Evolutionary conservation across 2,797 vertebrate genomes (phyloP).

Genomic region (Mastacembelus armatus): DNA sequence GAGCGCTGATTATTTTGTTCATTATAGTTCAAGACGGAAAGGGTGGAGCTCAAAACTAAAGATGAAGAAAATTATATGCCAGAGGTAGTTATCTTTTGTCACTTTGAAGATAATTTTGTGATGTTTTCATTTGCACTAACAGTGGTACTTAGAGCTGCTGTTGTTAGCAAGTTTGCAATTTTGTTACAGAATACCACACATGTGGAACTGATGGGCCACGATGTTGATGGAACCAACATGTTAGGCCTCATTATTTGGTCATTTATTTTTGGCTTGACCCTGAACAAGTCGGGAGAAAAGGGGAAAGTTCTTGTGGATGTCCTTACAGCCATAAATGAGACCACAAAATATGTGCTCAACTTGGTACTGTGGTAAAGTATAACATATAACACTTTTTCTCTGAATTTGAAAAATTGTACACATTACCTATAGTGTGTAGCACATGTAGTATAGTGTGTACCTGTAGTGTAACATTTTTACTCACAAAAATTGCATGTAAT

Average conservation of each 20-base stretch:
- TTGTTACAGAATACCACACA: not conserved
- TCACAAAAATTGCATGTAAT: too few species aligned
- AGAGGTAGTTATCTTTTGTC: not conserved
- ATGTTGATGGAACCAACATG: not conserved
- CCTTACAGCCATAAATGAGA: not conserved
- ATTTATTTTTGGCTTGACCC: not conserved
- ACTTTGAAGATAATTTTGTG: not conserved
- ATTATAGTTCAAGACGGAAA: constrained; percentile 9
- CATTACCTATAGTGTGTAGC: too few species aligned
- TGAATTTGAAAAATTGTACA: too few species aligned
- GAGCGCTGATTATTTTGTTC: not conserved
- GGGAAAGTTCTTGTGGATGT: not conserved
- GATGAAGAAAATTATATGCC: not conserved
- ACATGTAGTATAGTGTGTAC: too few species aligned
- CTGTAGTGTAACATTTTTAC: too few species aligned
- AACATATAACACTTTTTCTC: too few species aligned
- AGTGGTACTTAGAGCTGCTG: not conserved
- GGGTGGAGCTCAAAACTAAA: not conserved
- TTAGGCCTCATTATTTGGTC: constrained; percentile 3
- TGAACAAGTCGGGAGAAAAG: not conserved
- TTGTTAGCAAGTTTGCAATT: not conserved
- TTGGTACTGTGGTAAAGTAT: constrained; percentile 3
- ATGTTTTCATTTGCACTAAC: not conserved
- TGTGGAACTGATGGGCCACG: not conserved
- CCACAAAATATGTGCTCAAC: not conserved